Evolutionary conservation across 2,888 invertebrate species (phyloP).

Genomic region (Laspeyria flexula): DNA sequence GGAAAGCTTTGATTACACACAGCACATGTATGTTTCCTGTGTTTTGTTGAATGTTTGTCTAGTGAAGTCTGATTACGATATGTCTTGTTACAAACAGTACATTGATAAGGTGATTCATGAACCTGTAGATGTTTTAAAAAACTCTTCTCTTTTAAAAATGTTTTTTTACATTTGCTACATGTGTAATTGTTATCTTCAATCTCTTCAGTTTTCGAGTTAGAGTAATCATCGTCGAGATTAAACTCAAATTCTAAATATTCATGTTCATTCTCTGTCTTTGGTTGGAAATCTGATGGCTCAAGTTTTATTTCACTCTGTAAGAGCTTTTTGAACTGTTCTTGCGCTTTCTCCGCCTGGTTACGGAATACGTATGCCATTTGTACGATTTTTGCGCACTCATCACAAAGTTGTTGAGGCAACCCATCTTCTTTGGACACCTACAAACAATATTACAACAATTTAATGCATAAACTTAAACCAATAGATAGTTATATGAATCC

Average conservation of each 20-base stretch:
- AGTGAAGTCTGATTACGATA: slow-evolving; percentile 60
- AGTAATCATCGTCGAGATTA: slow-evolving; percentile 36
- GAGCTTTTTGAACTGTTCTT: slow-evolving; percentile 64
- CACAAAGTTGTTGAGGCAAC: slow-evolving; percentile 87
- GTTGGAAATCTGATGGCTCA: slow-evolving; percentile 45
- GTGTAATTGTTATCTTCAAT: slow-evolving; percentile 43
- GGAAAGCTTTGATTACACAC: slow-evolving; percentile 46
- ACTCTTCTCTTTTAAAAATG: slow-evolving; percentile 74
- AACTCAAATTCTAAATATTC: slow-evolving; percentile 41
- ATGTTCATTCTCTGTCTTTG: slow-evolving; percentile 51
- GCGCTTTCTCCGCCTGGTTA: slow-evolving; percentile 60
- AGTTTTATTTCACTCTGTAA: slow-evolving; percentile 51
- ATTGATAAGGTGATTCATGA: slow-evolving; percentile 59
- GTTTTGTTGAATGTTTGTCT: slow-evolving; percentile 66
- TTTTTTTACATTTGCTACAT: slow-evolving; percentile 79
- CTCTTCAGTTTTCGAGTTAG: slow-evolving; percentile 40
- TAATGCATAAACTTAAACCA: neutral
- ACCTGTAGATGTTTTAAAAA: slow-evolving; percentile 76
- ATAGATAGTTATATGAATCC: neutral
- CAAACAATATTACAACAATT: neutral
- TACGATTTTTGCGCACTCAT: slow-evolving; percentile 80
- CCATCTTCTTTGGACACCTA: slow-evolving; percentile 82
- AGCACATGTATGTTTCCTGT: slow-evolving; percentile 46
- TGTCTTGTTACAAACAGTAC: slow-evolving; percentile 61
- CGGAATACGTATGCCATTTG: slow-evolving; percentile 77